Base-by-base conservation (phyloP, 2,797 vertebrate species). In the Benthosema pterotum region DNA sequence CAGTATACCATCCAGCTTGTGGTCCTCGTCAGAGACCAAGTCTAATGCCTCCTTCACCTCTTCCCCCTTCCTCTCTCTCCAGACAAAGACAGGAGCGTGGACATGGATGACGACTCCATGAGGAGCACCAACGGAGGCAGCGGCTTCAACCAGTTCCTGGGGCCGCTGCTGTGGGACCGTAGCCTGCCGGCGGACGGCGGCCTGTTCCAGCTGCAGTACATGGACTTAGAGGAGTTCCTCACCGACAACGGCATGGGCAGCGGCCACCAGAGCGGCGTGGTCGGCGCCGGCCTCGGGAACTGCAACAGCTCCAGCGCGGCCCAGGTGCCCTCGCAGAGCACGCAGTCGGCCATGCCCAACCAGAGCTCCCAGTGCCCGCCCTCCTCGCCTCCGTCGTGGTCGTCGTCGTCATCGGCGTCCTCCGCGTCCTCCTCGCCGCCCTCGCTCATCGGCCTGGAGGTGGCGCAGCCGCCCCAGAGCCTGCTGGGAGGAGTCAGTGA, bases 221-320 rank as follows among this genome's bases (percentile, higher is more conserved):
- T 96, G 90, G 96, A 97, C 89, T 92, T 96, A 83, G 95, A 96
- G 82, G 96, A 96, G 89, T 97, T 96, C 80, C 90, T 96, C 79
- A 92, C 94, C 0, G 96, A 97, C 84, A 96, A 96, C 42, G 95
- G 96, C 65, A 94, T 94, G 93, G 92, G 91, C 72, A 92, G 73
- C 77, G 86, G 88, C 77, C 91, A 92, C 67, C 32, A 38, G 11
- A 9, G 2, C 32, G 8, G 32, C 32, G n/a, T n/a, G n/a, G n/a
- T n/a, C n/a, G n/a, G n/a, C 32, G 2, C 32, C 32, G 32, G 8
- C 32, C 7, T 1, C 32, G 3, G 4, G 19, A 90, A 74, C 74
- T 89, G 89, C 73, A 90, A 91, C 87, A 93, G 88, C 67, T 92
- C 92, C 83, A 92, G 90, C 67, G 87, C 92, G 0, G 93, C 93